These are phyloP conservation scores for Lasioglossum zephyrum DNA, from an alignment of 2,888 invertebrate species.

Conservation along the genomic window DNA sequence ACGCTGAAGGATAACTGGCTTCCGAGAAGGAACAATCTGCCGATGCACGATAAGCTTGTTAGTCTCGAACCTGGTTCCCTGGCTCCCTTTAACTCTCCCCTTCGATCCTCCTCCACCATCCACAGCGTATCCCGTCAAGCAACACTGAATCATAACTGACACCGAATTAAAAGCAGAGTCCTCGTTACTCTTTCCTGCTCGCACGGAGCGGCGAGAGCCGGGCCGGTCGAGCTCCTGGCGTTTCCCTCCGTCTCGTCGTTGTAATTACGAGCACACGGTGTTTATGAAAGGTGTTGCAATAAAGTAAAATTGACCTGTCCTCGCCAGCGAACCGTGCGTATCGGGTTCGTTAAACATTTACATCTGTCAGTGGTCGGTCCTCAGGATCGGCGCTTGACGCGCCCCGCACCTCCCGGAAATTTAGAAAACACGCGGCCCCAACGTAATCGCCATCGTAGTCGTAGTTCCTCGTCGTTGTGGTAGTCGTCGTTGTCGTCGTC, in stretches of 20 bases:
- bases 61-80: conserved; percentile 46
- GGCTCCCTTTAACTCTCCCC: not conserved
- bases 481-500: conserved; percentile 8
- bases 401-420: conserved; percentile 39
- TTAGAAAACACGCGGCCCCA: conserved; percentile 38
- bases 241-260: not conserved
- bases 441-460: not conserved
- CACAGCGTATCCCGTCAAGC: conserved; percentile 38
- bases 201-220: not conserved
- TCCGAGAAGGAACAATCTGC: conserved; percentile 69
- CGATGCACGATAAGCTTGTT: conserved; percentile 65
- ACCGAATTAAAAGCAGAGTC: conserved; percentile 60
- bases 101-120: not conserved
- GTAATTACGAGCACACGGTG: conserved; percentile 55
- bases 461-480: not conserved
- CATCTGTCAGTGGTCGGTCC: conserved; percentile 42
- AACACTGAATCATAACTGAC: conserved; percentile 64
- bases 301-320: conserved; percentile 62
- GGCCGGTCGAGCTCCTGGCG: not conserved
- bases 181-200: not conserved
- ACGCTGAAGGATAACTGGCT: conserved; percentile 63
- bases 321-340: conserved; percentile 39
- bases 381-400: not conserved
- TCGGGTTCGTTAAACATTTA: conserved; percentile 56
- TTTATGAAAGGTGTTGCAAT: conserved; percentile 60